These are phyloP conservation scores for Teinopalpus imperialis DNA, from an alignment of 2,888 invertebrate genomes.

Conservation along the genomic window DNA sequence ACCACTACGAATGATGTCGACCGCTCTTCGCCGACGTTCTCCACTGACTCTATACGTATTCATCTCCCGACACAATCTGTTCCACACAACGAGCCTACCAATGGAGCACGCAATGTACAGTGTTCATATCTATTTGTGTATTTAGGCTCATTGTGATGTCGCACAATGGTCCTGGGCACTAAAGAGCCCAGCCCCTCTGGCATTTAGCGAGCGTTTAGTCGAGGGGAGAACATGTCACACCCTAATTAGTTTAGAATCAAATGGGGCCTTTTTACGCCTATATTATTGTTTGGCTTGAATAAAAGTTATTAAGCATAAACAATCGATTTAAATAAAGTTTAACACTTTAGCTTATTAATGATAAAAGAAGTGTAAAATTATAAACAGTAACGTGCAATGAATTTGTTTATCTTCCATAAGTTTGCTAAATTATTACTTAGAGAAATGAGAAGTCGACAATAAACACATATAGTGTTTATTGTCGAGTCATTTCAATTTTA, in stretches of 20 bases:
- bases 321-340: slow-evolving; percentile 8
- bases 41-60: not conserved
- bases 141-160: slow-evolving; percentile 6
- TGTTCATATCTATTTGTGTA: slow-evolving; percentile 24
- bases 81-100: slow-evolving; percentile 11
- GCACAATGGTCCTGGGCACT: slow-evolving; percentile 10
- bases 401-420: no score
- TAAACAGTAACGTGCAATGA: no score
- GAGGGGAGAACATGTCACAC: slow-evolving; percentile 51
- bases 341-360: no score
- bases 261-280: slow-evolving; percentile 60
- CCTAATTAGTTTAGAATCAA: slow-evolving; percentile 71
- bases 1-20: not conserved
- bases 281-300: slow-evolving; percentile 61
- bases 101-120: slow-evolving; percentile 30
- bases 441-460: no score
- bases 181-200: slow-evolving; percentile 22
- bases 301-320: slow-evolving; percentile 37
- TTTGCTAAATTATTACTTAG: no score
- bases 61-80: slow-evolving; percentile 10
- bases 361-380: no score
- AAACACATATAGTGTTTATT: no score
- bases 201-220: slow-evolving; percentile 49
- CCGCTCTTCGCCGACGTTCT: not conserved
- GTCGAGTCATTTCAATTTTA: no score